Base-by-base conservation (phyloP, 1,140 invertebrate genomes). In the Chironomus striatipennis region DNA sequence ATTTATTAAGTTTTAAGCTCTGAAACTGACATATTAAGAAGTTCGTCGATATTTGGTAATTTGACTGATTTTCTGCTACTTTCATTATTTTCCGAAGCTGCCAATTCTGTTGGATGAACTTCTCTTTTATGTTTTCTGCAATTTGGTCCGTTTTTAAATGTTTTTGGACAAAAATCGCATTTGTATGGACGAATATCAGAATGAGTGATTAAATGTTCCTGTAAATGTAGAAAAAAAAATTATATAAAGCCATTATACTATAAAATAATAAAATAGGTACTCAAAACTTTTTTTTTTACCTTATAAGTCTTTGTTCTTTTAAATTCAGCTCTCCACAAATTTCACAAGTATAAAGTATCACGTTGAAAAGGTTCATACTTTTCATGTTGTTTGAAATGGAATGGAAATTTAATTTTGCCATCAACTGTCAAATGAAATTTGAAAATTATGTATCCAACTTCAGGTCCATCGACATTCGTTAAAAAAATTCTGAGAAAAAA, bases 81-180 rank as follows among this genome's bases (percentile, higher is more conserved):
- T 57, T 70, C 65, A 7, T 1, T 20, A 0, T 20, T 70, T 21
- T 70, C 65, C n/a, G 18, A 15, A 18, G n/a, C n/a, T 18, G n/a
- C 65, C 5, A 80, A 78, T 81, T 78, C 76, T 73, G 76, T 76
- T 18, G 76, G 77, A 74, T 78, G 77, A 77, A 80, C 79, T 9
- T 79, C 74, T 65, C 78, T 75, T 73, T 77, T 77, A 65, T 78
- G 77, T 42, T 76, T 77, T 73, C 77, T 74, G 47, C 76, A 77
- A 73, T 78, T 78, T 18, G 76, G 76, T 0, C 76, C 77, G 72
- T 78, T 78, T n/a, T 76, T 77, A 70, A 78, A 78, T 0, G 76
- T 76, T 57, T 77, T 43, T 5, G 75, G 75, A 57, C 77, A 78
- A 75, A 76, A 78, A 8, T 76, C 76, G n/a, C 77, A 78, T 4